Evolutionary conservation across 1,140 invertebrate species (phyloP), one percentile per base, ranked within the genome.

Genomic region (Drosophila nasuta): DNA sequence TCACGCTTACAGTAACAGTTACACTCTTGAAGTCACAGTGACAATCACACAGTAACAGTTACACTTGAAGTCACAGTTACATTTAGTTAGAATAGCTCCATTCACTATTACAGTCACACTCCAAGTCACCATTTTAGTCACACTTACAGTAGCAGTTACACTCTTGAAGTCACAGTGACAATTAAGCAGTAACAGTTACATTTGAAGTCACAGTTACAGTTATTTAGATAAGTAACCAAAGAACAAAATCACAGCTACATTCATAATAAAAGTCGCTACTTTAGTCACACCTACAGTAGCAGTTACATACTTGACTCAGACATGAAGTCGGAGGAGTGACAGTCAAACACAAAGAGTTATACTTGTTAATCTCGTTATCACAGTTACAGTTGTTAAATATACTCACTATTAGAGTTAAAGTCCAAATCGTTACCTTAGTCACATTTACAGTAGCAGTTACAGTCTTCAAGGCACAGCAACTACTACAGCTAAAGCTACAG

Each of bases 171-270:
- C 17, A 5, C n/a, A 30, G 25, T 6, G 8, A 54, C 51, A 25
- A 3, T 54, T 3, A 15, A 51, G 11, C 3, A 52, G 49, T 30
- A 10, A 54, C 28, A 33, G n/a, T 35, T 3, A 20, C 7, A 38
- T 2, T 30, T 13, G 1, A 0, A 52, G 10, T n/a, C 5, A 28
- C 10, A 30, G 8, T 8, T 10, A 33, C 51, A 54, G 11, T 13
- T 11, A 52, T 10, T 11, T 11, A 11, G 11, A 45, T n/a, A 15
- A 1, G 43, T 45, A 45, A 11, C n/a, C n/a, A 45, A 5, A 45
- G 43, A 25, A n/a, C n/a, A 54, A 28, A 35, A 35, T 54, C n/a
- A 46, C 64, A 38, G 30, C 17, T 45, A 35, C 64, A 56, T n/a
- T 56, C 33, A 62, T 30, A 62, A 10, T 43, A 43, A 25, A 17